These are phyloP conservation scores for Ranitomeya variabilis DNA, from an alignment of 2,113 vertebrate genomes.

Conservation along the genomic window DNA sequence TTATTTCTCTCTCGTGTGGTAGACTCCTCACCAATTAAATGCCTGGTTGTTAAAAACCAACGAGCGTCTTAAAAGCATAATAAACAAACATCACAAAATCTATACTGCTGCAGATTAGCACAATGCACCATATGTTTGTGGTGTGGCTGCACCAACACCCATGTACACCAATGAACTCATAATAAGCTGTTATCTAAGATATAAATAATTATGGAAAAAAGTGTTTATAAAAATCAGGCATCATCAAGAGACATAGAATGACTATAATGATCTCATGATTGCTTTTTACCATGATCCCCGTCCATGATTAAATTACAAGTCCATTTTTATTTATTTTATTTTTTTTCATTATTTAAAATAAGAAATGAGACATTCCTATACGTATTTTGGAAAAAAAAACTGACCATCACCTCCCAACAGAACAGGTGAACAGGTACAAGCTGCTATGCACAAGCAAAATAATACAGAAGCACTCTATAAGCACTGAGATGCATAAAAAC, in stretches of 20 bases:
- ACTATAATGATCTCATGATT: background rate
- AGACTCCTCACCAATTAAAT: slow-evolving; percentile 54
- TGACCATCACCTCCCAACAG: too few species aligned
- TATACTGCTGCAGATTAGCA: slow-evolving; percentile 48
- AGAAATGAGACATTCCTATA: too few species aligned
- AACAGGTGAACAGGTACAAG: too few species aligned
- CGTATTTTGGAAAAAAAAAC: too few species aligned
- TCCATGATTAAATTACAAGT: too few species aligned
- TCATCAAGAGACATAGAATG: background rate
- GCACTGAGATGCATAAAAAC: too few species aligned
- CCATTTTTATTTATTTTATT: too few species aligned
- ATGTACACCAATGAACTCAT: slow-evolving; percentile 18
- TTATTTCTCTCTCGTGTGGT: slow-evolving; percentile 1
- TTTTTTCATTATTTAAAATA: too few species aligned
- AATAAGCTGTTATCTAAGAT: background rate
- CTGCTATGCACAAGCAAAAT: too few species aligned
- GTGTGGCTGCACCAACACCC: background rate
- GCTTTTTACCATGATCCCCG: background rate
- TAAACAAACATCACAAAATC: slow-evolving; percentile 57
- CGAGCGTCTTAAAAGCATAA: slow-evolving; percentile 52
- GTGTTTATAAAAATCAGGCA: background rate
- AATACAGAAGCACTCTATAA: too few species aligned
- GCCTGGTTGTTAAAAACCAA: slow-evolving; percentile 52
- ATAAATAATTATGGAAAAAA: background rate
- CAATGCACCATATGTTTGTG: slow-evolving; percentile 45